These are phyloP conservation scores for Scaptomyza reducta DNA, from an alignment of 2,888 invertebrate species.

Conservation along the genomic window DNA sequence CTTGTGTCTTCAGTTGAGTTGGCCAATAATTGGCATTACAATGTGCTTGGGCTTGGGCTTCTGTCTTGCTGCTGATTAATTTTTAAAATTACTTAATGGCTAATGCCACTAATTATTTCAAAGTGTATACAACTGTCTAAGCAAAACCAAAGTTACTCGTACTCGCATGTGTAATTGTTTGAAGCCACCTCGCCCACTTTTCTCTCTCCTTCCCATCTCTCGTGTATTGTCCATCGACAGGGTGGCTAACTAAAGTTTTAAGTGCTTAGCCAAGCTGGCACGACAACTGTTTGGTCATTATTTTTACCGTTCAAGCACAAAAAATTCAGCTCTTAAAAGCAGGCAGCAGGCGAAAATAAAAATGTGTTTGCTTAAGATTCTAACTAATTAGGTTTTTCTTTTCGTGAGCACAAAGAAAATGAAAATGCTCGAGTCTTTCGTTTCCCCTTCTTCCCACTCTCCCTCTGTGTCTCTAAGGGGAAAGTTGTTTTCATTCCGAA, in stretches of 20 bases:
- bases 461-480: not conserved
- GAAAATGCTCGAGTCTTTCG: conserved; percentile 11
- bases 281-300: conserved; percentile 51
- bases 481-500: not conserved
- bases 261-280: conserved; percentile 54
- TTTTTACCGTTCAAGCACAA: conserved; percentile 36
- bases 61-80: conserved; percentile 58
- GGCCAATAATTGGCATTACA: conserved; percentile 53
- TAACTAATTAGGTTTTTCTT: conserved; percentile 52
- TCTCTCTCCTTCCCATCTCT: not conserved
- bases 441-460: not conserved
- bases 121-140: conserved; percentile 45
- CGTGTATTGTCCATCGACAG: conserved; percentile 5
- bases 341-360: conserved; percentile 29
- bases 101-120: conserved; percentile 68
- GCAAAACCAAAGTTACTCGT: conserved; percentile 13
- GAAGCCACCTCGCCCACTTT: not conserved
- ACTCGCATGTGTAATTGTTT: conserved; percentile 6
- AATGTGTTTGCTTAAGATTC: conserved; percentile 47
- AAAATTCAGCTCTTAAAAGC: conserved; percentile 20
- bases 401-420: conserved; percentile 1
- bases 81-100: conserved; percentile 71
- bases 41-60: conserved; percentile 23
- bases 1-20: conserved; percentile 28
- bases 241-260: conserved; percentile 71